Evolutionary conservation across 2,797 vertebrate genomes (phyloP).

Genomic region (Selene dorsalis): DNA sequence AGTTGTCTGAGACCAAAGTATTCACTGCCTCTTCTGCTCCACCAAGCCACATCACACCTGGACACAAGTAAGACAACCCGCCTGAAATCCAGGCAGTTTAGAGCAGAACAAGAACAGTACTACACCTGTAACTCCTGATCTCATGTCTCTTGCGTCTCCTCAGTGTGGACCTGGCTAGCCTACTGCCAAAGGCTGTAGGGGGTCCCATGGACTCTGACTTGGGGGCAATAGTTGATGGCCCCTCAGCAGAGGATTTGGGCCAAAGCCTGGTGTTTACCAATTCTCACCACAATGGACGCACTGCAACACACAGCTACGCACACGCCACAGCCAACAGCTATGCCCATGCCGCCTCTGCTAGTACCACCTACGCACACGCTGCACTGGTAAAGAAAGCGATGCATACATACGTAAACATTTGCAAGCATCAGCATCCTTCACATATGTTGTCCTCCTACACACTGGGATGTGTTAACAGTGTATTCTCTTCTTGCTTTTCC

Average conservation of each 20-base stretch:
- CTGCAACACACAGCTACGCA: conserved; percentile 89
- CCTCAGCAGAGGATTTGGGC: conserved; percentile 88
- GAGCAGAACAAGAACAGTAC: neutral
- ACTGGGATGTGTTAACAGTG: neutral
- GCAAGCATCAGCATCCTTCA: neutral
- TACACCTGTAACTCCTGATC: neutral
- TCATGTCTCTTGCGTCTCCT: conserved; percentile 12
- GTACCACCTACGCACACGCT: conserved; percentile 82
- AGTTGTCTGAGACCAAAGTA: conserved; percentile 89
- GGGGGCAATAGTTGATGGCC: conserved; percentile 83
- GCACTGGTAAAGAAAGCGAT: conserved; percentile 75
- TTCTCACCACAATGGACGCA: conserved; percentile 90
- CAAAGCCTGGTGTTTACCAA: conserved; percentile 98
- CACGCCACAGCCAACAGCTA: conserved; percentile 87
- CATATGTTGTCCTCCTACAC: neutral
- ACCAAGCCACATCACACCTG: conserved; percentile 84
- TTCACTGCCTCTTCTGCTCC: conserved; percentile 94
- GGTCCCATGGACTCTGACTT: conserved; percentile 81
- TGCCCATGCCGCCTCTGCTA: conserved; percentile 83
- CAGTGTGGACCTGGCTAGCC: conserved; percentile 79
- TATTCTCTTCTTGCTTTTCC: conserved; percentile 26
- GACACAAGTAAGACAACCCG: conserved; percentile 84
- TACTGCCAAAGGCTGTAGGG: conserved; percentile 78
- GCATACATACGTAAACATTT: neutral
- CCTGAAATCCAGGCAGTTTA: neutral